Evolutionary conservation across 2,888 invertebrate genomes (phyloP), one percentile per base, ranked within the genome.

Genomic region (Dendrolimus houi): DNA sequence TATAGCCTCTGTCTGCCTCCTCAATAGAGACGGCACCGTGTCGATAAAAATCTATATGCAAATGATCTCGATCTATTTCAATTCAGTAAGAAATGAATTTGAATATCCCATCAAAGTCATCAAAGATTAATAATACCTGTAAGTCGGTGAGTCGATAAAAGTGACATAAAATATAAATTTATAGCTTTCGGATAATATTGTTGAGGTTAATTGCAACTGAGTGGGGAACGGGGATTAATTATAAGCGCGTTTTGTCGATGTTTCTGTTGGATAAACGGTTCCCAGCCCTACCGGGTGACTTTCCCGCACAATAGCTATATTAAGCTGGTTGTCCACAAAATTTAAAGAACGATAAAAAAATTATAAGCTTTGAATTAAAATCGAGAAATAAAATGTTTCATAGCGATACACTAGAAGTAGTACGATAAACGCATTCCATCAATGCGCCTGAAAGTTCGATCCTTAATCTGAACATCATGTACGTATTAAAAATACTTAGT

Each of bases 1-100:
- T 81, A 79, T 77, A 79, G 79, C 84, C 75, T 81, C 85, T 84
- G 85, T 87, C 87, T 86, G 74, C 76, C 71, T 72, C 72, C 74
- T 73, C 66, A 29, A 29, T 69, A 76, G 73, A 60, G 75, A 68
- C 55, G 74, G 10, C 53, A 41, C 13, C 52, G 47, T 54, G 40
- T 52, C 41, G 58, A 54, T 54, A 52, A 54, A 53, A 53, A 40
- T 59, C 54, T 55, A 7, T 60, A 64, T 61, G 55, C 54, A 62
- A 62, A 64, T 60, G 29, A 40, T 42, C 55, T 14, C 54, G 58
- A 61, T 63, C 62, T 41, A 59, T 67, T 60, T 53, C 41, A 59
- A 63, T 64, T 71, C 59, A 66, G 63, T 61, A 58, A 58, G 66
- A 63, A 56, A 58, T 47, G 59, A 56, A 62, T 66, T 64, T 63